These are phyloP conservation scores for Morone saxatilis DNA, from an alignment of 2,113 vertebrate species.

Conservation along the genomic window DNA sequence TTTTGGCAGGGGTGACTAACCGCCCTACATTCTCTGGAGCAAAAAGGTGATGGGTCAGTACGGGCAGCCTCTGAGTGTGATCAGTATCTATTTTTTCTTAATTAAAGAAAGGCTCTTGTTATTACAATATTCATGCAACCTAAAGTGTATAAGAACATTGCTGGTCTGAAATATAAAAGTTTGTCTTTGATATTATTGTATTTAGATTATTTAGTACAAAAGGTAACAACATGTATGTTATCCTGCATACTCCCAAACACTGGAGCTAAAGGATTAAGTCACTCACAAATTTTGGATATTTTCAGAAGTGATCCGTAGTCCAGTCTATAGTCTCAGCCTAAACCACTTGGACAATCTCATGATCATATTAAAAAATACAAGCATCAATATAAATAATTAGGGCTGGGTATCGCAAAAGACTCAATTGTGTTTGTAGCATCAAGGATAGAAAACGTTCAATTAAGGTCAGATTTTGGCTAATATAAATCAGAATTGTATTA, in stretches of 20 bases:
- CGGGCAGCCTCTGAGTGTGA: neutral
- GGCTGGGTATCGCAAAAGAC: constrained; percentile 15
- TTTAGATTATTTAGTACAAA: neutral
- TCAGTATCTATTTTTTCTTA: neutral
- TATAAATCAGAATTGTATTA: neutral
- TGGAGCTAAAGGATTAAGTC: constrained; percentile 19
- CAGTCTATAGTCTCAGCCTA: constrained; percentile 29
- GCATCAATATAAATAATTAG: constrained; percentile 32
- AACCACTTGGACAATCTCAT: constrained; percentile 51
- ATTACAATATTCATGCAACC: constrained; percentile 49
- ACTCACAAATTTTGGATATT: constrained; percentile 42
- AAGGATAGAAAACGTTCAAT: neutral
- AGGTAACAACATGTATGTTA: constrained; percentile 37
- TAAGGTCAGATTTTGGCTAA: neutral
- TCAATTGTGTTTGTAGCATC: neutral
- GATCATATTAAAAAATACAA: constrained; percentile 37
- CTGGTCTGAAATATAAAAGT: neutral
- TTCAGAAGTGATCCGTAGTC: constrained; percentile 45
- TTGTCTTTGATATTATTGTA: neutral
- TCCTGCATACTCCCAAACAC: constrained; percentile 22
- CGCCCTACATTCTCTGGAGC: constrained; percentile 98
- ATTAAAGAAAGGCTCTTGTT: neutral
- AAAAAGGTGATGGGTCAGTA: constrained; percentile 88
- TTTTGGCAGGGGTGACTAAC: constrained; percentile 98
- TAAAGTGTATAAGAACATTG: neutral